Base-by-base conservation (phyloP, 2,888 invertebrate genomes). In the Tiphia femorata region DNA sequence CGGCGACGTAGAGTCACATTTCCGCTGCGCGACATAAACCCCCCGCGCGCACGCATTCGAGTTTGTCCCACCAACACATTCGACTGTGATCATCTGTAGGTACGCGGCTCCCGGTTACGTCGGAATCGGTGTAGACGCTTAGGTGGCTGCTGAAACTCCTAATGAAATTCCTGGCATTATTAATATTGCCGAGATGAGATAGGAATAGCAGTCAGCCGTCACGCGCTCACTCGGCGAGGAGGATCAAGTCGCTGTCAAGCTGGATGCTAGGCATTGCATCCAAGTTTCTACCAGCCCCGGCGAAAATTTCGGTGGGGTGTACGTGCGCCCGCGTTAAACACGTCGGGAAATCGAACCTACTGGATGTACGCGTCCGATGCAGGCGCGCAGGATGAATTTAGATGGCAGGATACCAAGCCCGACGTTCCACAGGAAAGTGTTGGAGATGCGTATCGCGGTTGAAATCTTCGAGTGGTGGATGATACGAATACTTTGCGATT, bases 121-220 rank as follows among this genome's bases (percentile, higher is more conserved):
- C 54, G 58, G 51, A 63, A 57, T 41, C 54, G 64, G 59, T 51
- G 58, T n/a, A 38, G 49, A 54, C 61, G 67, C 62, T 65, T 66
- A 63, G 66, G 58, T 61, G 59, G 66, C 57, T 49, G 60, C 50
- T 62, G 72, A 70, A 75, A 75, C 75, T 72, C 75, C 64, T 78
- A 79, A 78, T 78, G 79, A 78, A 78, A 78, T 78, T 79, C 79
- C 76, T 74, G 71, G 68, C 72, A 73, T 78, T 78, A 78, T 79
- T 78, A 77, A 79, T 78, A 78, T 77, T 72, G 72, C 68, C 67
- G 63, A 56, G 70, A 62, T 64, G 56, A 64, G 58, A 64, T 72
- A 64, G 69, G 68, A 67, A 67, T 65, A 69, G 67, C 69, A 70
- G 70, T 68, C 62, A 74, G 68, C 63, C 61, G 58, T 63, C 66